Evolutionary conservation across 2,888 invertebrate species (phyloP).

Genomic region (Gisinianus flammeolus): DNA sequence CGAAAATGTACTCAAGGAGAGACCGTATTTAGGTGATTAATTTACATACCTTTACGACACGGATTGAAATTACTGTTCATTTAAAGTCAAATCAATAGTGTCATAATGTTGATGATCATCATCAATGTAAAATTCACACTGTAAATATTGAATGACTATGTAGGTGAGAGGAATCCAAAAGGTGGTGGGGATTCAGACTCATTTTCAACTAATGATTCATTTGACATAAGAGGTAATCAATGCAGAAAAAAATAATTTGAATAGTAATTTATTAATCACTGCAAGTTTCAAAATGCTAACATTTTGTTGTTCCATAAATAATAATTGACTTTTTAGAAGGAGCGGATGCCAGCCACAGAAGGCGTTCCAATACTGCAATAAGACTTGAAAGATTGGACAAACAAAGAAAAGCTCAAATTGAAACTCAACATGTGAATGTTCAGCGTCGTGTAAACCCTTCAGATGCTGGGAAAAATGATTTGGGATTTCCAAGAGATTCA

Average conservation of each 20-base stretch:
- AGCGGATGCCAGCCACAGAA: slow-evolving; percentile 67
- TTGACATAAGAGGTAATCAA: slow-evolving; percentile 54
- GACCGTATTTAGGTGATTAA: slow-evolving; percentile 52
- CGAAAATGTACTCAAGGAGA: slow-evolving; percentile 56
- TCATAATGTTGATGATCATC: no score
- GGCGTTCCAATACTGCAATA: slow-evolving; percentile 86
- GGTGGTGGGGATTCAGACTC: slow-evolving; percentile 52
- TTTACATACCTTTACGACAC: no score
- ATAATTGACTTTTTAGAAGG: slow-evolving; percentile 63
- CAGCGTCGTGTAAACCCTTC: slow-evolving; percentile 48
- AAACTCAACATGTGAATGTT: slow-evolving; percentile 60
- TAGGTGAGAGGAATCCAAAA: no score
- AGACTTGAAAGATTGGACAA: slow-evolving; percentile 87
- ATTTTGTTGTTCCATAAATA: no score
- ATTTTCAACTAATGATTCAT: slow-evolving; percentile 55
- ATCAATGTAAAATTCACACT: no score
- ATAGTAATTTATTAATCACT: not conserved
- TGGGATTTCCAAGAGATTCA: slow-evolving; percentile 47
- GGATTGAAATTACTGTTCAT: no score
- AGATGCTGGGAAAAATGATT: slow-evolving; percentile 52
- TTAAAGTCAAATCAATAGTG: no score
- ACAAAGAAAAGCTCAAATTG: slow-evolving; percentile 69
- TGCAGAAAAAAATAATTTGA: not conserved
- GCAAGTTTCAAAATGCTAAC: no score
- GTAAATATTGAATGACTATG: no score